phyloP scores from a whole-genome alignment of 2,888 invertebrate species.

The Drosophila nr. fundita region DNA sequence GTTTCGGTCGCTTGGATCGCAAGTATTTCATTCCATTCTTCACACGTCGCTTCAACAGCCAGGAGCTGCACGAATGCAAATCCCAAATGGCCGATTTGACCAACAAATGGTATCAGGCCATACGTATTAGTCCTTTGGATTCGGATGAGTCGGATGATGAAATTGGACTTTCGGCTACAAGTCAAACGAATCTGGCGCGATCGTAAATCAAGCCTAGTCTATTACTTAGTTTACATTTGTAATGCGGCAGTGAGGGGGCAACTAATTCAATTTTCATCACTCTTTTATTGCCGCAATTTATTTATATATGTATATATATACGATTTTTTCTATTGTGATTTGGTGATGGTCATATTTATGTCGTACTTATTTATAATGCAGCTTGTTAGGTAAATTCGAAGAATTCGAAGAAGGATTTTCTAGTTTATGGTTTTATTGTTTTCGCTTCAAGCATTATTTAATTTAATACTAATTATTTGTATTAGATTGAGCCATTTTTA shows the following conservation, averaged over 20 bases:
- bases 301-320: background rate
- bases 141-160: constrained; percentile 90
- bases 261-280: background rate
- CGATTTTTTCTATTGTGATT: background rate
- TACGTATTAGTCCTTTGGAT: constrained; percentile 94
- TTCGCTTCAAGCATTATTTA: constrained; percentile 34
- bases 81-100: constrained; percentile 98
- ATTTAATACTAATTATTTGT: background rate
- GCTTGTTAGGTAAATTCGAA: background rate
- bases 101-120: constrained; percentile 98
- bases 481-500: constrained; percentile 2
- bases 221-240: background rate
- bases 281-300: background rate
- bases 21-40: constrained; percentile 98
- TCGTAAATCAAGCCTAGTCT: constrained; percentile 43
- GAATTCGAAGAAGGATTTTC: background rate
- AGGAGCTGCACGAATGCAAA: constrained; percentile 98
- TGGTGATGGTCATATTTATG: constrained; percentile 26
- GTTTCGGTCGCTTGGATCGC: constrained; percentile 96
- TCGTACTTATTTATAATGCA: background rate
- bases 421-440: constrained; percentile 9
- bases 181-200: constrained; percentile 72
- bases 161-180: constrained; percentile 80
- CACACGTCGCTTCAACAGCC: constrained; percentile 97
- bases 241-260: background rate